These are phyloP conservation scores for Trachops cirrhosus DNA, from an alignment of 2,797 vertebrate genomes.

Conservation along the genomic window DNA sequence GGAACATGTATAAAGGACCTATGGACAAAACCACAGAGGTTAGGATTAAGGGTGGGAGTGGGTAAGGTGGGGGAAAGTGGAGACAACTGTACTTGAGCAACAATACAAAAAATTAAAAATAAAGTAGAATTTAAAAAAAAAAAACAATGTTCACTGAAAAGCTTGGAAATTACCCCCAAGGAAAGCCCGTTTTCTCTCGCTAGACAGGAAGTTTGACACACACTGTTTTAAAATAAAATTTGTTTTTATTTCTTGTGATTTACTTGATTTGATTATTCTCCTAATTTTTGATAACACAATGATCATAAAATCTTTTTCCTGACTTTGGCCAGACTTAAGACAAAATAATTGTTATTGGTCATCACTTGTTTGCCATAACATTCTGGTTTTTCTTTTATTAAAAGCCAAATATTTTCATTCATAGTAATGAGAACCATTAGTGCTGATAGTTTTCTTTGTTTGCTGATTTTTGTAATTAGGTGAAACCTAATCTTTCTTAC, in stretches of 20 bases:
- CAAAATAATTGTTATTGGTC: not conserved
- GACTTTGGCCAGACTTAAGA: not conserved
- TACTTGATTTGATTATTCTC: not conserved
- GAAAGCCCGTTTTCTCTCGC: not conserved
- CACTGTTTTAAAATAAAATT: not conserved
- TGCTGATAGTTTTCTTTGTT: slow-evolving; percentile 35
- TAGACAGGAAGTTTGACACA: not conserved
- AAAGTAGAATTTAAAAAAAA: not conserved
- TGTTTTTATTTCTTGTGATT: slow-evolving; percentile 17
- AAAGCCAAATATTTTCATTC: slow-evolving; percentile 52
- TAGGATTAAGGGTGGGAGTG: too few relatives aligned
- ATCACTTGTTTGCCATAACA: not conserved
- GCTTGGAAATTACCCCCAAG: not conserved
- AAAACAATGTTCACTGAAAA: not conserved
- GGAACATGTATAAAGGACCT: too few relatives aligned
- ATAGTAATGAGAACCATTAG: slow-evolving; percentile 20
- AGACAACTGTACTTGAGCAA: too few relatives aligned
- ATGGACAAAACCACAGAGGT: too few relatives aligned
- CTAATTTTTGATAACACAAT: not conserved
- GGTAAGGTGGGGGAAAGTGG: too few relatives aligned
- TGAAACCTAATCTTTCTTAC: slow-evolving; percentile 42
- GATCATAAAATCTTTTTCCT: not conserved
- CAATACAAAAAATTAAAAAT: too few relatives aligned
- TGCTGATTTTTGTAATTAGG: slow-evolving; percentile 65
- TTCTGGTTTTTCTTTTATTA: slow-evolving; percentile 20